Base-by-base conservation (phyloP, 2,113 vertebrate species). In the Chaetops frenatus region DNA sequence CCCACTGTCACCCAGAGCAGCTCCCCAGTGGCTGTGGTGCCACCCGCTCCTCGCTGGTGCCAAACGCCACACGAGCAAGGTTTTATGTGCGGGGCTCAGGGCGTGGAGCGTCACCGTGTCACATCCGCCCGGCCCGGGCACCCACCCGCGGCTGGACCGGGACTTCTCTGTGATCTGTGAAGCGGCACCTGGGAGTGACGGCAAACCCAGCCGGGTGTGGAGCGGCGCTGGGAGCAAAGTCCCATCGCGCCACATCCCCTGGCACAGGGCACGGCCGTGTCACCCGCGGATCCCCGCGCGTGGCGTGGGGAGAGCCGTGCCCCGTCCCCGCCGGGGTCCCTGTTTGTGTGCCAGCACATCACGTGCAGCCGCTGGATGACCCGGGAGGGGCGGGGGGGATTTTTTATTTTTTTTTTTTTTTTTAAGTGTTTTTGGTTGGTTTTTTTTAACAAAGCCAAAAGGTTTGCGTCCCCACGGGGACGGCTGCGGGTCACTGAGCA, bases 11-110 rank as follows among this genome's bases (percentile, higher is more conserved):
- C 25, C 9, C 4, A 0, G 40, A 15, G 42, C 40, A 7, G 36
- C 58, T n/a, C 66, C 6, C 1, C 15, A 4, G 70, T 1, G 44
- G 4, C 12, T 0, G 10, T 0, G 4, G 40, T 9, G 51, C 18
- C 12, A 3, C 29, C 48, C 1, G 1, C 24, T 19, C 53, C 54
- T 13, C 65, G 48, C 28, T 2, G 42, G 3, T 31, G 82, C 47
- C 53, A 11, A 24, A 25, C 0, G 0, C 19, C 5, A 0, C 3
- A 1, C 1, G 3, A 35, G 11, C 22, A 3, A 12, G 38, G 42
- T 10, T 82, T 58, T 2, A 15, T 44, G 21, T 5, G 22, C 0
- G 1, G 83, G 74, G 70, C 2, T 36, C 47, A 4, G 50, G 69
- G 12, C 2, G 0, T 0, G 42, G 33, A 28, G 7, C 53, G 73